These are phyloP conservation scores for Leptodactylus fallax DNA, from an alignment of 2,797 vertebrate species.

Conservation along the genomic window DNA sequence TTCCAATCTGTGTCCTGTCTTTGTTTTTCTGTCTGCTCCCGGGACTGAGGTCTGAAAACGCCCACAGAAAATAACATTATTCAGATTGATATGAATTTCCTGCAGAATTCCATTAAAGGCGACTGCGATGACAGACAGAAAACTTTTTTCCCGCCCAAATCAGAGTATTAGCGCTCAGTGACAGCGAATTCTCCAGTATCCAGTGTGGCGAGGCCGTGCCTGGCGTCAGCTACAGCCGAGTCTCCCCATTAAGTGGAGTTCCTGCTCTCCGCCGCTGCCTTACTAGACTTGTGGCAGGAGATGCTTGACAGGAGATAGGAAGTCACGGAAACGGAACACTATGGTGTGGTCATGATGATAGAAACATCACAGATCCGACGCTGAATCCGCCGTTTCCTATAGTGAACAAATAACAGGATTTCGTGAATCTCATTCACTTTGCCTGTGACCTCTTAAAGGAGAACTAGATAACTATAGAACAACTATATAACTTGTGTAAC, in stretches of 20 bases:
- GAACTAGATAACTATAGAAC: not conserved
- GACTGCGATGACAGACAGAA: constrained; percentile 36
- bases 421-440: not conserved
- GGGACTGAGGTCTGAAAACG: constrained; percentile 46
- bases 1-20: constrained; percentile 55
- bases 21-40: constrained; percentile 57
- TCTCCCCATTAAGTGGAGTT: not conserved
- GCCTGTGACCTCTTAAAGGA: not conserved
- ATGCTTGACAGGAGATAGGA: not conserved
- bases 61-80: constrained; percentile 59
- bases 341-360: not conserved
- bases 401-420: not conserved
- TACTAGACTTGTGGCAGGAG: not conserved
- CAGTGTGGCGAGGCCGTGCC: not conserved
- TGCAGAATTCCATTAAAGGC: constrained; percentile 46
- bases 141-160: constrained; percentile 10
- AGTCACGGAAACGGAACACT: not conserved
- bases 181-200: not conserved
- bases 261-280: not conserved
- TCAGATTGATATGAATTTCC: constrained; percentile 57
- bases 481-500: no score
- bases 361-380: not conserved
- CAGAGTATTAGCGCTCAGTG: not conserved
- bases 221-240: not conserved
- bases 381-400: not conserved